Conservation (phyloP, 2,888 invertebrate species). For the Phasia obesa region DNA sequence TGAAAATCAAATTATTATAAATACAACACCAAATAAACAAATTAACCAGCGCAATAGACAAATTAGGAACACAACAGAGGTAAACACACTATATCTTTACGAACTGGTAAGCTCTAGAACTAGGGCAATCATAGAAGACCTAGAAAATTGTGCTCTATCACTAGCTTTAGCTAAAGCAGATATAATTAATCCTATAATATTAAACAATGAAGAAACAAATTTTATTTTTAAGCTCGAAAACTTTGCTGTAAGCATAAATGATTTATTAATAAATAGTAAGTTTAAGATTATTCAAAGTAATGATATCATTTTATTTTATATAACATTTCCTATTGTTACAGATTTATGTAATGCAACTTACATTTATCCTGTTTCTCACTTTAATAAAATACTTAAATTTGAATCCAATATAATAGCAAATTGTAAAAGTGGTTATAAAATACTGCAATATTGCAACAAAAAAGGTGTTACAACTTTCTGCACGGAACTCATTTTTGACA, state of each 20-base stretch:
- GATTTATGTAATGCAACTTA: too few species aligned
- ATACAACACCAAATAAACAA: slow-evolving; percentile 3
- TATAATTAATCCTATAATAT: too few species aligned
- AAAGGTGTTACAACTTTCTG: background rate
- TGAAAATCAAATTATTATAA: background rate
- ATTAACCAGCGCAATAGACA: too few species aligned
- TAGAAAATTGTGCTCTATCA: background rate
- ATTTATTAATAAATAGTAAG: too few species aligned
- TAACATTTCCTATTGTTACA: too few species aligned
- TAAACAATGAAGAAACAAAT: too few species aligned
- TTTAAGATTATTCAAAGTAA: too few species aligned
- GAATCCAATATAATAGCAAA: slow-evolving; percentile 6
- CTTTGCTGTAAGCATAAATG: too few species aligned
- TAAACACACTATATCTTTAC: background rate
- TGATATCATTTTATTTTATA: too few species aligned
- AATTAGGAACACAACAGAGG: background rate
- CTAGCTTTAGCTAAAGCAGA: too few species aligned
- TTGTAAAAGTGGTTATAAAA: background rate
- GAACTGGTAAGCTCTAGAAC: background rate
- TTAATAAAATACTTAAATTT: slow-evolving; percentile 11
- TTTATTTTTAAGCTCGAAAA: too few species aligned
- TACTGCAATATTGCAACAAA: background rate
- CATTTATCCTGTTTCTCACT: background rate
- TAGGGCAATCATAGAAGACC: background rate
- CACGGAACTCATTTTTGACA: background rate